These are phyloP conservation scores for Odontothrips loti DNA, from an alignment of 2,888 invertebrate genomes.

Conservation along the genomic window DNA sequence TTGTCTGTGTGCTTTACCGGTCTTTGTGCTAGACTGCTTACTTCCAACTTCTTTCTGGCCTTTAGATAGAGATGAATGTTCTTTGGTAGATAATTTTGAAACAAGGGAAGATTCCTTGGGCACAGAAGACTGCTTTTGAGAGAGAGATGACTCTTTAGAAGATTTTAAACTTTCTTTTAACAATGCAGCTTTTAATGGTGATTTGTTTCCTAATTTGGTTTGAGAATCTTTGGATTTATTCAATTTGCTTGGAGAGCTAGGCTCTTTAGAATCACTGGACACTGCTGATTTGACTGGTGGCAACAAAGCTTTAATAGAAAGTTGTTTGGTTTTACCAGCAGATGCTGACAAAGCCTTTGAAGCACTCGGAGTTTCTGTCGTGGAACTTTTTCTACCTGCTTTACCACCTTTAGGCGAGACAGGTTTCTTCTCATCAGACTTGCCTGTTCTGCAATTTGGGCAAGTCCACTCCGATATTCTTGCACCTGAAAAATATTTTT, in stretches of 20 bases:
- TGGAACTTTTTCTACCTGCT: not conserved
- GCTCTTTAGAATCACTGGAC: not conserved
- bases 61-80: not conserved
- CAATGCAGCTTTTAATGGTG: not conserved
- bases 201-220: not conserved
- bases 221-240: not conserved
- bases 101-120: not conserved
- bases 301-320: not conserved
- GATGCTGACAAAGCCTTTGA: not conserved
- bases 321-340: not conserved
- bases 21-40: not conserved
- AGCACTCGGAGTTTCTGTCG: not conserved
- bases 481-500: not conserved
- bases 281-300: not conserved
- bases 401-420: not conserved
- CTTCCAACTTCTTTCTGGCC: not conserved
- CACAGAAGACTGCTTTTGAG: not conserved
- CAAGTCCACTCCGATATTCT: constrained; percentile 1
- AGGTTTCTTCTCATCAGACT: not conserved
- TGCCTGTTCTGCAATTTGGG: not conserved
- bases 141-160: not conserved
- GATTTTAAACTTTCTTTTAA: not conserved
- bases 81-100: not conserved
- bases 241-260: not conserved
- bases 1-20: not conserved